Evolutionary conservation across 2,113 vertebrate species (phyloP).

Genomic region (Geothlypis trichas): DNA sequence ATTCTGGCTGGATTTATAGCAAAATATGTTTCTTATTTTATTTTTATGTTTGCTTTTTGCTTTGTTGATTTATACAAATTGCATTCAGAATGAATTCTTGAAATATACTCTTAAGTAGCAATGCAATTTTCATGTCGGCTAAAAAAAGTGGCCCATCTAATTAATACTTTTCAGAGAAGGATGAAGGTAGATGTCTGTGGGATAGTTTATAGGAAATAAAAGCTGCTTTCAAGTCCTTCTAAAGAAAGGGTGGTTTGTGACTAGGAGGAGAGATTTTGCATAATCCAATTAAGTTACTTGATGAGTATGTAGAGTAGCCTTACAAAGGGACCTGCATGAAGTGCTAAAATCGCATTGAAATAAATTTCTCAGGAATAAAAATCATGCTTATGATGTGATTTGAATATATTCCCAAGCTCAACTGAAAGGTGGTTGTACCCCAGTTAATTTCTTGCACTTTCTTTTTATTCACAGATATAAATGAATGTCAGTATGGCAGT

Average conservation of each 20-base stretch:
- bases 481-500: conserved; percentile 89
- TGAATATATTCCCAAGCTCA: not conserved
- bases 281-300: not conserved
- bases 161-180: not conserved
- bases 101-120: not conserved
- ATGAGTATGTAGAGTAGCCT: not conserved
- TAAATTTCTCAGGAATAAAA: not conserved
- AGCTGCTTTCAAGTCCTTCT: not conserved
- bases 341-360: not conserved
- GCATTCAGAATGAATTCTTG: not conserved
- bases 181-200: not conserved
- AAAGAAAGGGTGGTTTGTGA: not conserved
- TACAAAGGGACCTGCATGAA: not conserved
- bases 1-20: not conserved
- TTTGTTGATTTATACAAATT: not conserved
- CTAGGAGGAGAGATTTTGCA: not conserved
- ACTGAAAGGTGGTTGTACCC: not conserved
- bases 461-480: conserved; percentile 80
- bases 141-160: not conserved
- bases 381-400: not conserved
- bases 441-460: not conserved
- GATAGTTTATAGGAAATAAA: not conserved
- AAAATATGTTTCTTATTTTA: not conserved
- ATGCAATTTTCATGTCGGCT: not conserved
- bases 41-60: not conserved